Base-by-base conservation (phyloP, 2,113 vertebrate genomes). In the Varanus komodoensis region DNA sequence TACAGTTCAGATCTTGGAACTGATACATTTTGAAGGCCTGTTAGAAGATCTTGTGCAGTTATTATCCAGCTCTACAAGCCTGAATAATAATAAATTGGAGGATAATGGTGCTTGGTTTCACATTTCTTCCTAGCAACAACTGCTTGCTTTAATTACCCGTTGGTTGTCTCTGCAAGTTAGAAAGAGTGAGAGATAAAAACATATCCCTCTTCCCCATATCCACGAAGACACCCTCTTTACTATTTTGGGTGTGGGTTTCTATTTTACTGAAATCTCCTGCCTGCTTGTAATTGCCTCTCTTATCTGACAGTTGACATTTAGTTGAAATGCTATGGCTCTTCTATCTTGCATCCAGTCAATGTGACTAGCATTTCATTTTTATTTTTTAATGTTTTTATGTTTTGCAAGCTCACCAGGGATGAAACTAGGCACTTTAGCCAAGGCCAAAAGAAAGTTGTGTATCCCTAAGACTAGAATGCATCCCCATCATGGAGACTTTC, bases 391-490 rank as follows among this genome's bases (percentile, higher is more conserved):
- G 21, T 64, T 64, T 64, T 61, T 61, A 61, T 61, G 12, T 54
- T 1, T n/a, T 34, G 71, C 32, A 27, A n/a, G 52, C 1, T 4
- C 78, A 23, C 12, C 54, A 83, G 7, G 27, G 21, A 64, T 17
- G 61, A 64, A n/a, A 75, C 1, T 38, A 2, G 0, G 0, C 61
- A 52, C 57, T 48, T 61, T 11, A 50, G 19, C 2, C 32, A 12
- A 14, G n/a, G 64, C 2, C 82, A 91, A n/a, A 75, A 38, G 78
- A 86, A 1, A 1, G 14, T 67, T 9, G 34, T 50, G n/a, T 8
- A 57, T 0, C 0, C 3, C 0, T 61, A 11, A 57, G 1, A 44
- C 17, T 3, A 61, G 67, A 78, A 84, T 32, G 38, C 73, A 38
- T 90, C 67, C 3, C 0, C 29, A 61, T 11, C 67, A 84, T 44